phyloP scores from a whole-genome alignment of 2,113 vertebrate species.

The Sorex fumeus region DNA sequence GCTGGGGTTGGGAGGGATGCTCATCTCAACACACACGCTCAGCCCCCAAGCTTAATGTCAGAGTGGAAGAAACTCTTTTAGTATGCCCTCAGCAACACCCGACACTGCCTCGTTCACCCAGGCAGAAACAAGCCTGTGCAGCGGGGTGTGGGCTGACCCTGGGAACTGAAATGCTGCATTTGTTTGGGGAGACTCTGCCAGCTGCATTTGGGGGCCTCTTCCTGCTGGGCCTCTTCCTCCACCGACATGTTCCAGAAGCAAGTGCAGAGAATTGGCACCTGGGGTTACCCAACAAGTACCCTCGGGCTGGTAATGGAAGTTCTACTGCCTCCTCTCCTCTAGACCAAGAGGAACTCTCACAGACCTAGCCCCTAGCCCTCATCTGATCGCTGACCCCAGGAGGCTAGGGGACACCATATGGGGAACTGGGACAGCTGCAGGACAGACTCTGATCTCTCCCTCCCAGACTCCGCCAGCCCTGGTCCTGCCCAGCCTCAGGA shows the following conservation, averaged over 20 bases:
- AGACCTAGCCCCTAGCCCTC: not conserved
- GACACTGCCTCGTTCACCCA: not conserved
- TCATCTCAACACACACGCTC: not conserved
- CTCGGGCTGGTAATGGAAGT: not conserved
- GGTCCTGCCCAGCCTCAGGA: not conserved
- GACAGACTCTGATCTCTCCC: not conserved
- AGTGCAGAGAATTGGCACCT: not conserved
- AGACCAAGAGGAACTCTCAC: not conserved
- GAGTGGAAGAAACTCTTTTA: not conserved
- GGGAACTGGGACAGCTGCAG: not conserved
- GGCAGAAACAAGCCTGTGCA: not conserved
- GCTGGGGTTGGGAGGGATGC: not conserved
- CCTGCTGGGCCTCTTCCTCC: constrained; percentile 16
- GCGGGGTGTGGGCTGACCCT: not conserved
- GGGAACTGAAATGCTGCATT: not conserved
- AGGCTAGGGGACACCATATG: not conserved
- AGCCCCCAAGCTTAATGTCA: not conserved
- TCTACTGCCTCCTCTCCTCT: not conserved
- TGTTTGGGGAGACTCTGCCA: not conserved
- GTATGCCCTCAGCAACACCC: not conserved
- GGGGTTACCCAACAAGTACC: constrained; percentile 30
- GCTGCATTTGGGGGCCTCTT: not conserved
- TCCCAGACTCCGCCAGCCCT: not conserved
- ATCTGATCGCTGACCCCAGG: not conserved
- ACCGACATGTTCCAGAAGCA: constrained; percentile 6